phyloP scores from a whole-genome alignment of 2,113 vertebrate species.

The Phrynocephalus versicolor region DNA sequence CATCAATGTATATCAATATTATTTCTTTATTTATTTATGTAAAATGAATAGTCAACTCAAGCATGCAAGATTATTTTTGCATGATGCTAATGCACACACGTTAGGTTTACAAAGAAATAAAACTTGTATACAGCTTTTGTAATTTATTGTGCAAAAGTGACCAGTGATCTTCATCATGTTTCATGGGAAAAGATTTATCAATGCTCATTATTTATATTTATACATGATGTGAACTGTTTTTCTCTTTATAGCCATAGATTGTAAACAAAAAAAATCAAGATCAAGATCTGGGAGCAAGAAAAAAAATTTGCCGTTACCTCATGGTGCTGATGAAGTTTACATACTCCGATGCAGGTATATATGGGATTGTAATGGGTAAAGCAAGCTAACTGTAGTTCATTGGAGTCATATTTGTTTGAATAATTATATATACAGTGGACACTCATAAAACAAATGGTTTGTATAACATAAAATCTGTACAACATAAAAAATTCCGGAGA shows the following conservation, averaged over 20 bases:
- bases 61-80: constrained; percentile 28
- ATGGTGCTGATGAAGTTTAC: constrained; percentile 95
- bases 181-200: not conserved
- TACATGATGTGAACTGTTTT: constrained; percentile 56
- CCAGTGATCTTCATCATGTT: constrained; percentile 39
- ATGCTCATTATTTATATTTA: constrained; percentile 31
- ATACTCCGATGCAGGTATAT: constrained; percentile 93
- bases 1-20: not conserved
- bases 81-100: not conserved
- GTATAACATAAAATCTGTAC: too few relatives aligned
- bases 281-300: constrained; percentile 92
- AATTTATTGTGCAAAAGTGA: constrained; percentile 30
- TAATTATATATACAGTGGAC: not conserved
- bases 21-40: too few relatives aligned
- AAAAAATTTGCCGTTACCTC: constrained; percentile 86
- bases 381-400: constrained; percentile 19
- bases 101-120: not conserved
- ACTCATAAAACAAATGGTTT: too few relatives aligned
- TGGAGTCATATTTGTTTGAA: not conserved
- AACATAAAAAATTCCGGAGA: too few relatives aligned
- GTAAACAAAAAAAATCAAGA: constrained; percentile 91
- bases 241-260: constrained; percentile 85
- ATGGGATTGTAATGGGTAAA: constrained; percentile 17
- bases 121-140: not conserved
- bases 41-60: not conserved